Evolutionary conservation across 2,888 invertebrate species (phyloP).

Genomic region (Calameuta idolon): DNA sequence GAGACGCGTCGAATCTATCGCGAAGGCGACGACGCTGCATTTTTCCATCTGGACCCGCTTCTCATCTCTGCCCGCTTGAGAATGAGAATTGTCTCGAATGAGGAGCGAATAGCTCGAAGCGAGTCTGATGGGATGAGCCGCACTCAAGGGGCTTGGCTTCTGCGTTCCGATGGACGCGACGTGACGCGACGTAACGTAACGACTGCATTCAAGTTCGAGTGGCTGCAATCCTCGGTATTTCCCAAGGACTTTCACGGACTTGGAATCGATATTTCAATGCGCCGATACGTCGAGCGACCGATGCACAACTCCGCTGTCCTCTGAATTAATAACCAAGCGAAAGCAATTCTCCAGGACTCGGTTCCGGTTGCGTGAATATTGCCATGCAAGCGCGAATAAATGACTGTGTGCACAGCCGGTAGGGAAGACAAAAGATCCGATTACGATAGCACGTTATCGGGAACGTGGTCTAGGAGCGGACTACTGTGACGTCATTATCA

Average conservation of each 20-base stretch:
- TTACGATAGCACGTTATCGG: no score
- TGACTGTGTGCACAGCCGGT: no score
- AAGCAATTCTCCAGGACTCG: no score
- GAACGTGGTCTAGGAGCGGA: no score
- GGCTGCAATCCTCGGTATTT: conserved; percentile 44
- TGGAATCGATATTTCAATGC: conserved; percentile 51
- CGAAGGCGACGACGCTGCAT: conserved; percentile 15
- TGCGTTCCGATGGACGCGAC: conserved; percentile 5
- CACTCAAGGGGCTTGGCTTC: conserved; percentile 15
- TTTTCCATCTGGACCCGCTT: conserved; percentile 19
- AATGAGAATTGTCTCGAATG: conserved; percentile 35
- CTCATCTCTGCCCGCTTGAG: conserved; percentile 5
- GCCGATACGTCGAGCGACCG: no score
- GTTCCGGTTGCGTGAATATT: no score
- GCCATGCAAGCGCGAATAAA: no score
- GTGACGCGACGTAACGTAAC: conserved; percentile 38
- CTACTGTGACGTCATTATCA: no score
- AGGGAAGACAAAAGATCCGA: no score
- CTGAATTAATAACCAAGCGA: no score
- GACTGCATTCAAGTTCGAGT: conserved; percentile 51
- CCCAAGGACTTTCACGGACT: conserved; percentile 38
- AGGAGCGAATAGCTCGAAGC: conserved; percentile 30
- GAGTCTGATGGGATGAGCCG: conserved; percentile 19
- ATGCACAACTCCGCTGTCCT: no score
- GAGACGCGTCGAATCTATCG: conserved; percentile 26